Conservation (phyloP, 1,140 invertebrate genomes). For the Dysdera silvatica region DNA sequence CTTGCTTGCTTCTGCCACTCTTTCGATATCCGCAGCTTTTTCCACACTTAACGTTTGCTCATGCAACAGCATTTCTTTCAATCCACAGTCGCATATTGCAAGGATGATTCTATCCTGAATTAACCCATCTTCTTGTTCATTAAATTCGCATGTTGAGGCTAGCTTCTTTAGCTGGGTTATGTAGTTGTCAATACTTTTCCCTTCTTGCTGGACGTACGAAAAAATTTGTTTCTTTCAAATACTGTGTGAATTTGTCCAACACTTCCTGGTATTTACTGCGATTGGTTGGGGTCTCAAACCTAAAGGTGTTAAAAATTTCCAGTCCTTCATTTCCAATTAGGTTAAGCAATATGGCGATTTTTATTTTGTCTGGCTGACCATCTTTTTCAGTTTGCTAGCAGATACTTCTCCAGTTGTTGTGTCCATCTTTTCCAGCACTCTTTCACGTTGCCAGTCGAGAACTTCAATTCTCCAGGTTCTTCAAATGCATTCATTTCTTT, state of each 20-base stretch:
- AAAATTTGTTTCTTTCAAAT: slow-evolving; percentile 4
- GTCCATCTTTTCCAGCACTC: neutral
- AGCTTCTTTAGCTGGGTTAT: neutral
- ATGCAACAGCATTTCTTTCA: neutral
- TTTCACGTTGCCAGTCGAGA: neutral
- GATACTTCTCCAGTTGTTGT: neutral
- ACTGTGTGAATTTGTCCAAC: neutral
- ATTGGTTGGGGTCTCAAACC: neutral
- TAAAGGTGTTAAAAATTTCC: slow-evolving; percentile 3
- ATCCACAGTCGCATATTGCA: neutral
- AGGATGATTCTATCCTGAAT: neutral
- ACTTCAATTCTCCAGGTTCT: neutral
- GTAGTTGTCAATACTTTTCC: neutral
- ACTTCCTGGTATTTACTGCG: neutral
- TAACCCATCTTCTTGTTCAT: neutral
- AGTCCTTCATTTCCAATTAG: neutral
- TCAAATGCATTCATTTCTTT: neutral
- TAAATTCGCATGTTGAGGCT: slow-evolving; percentile 1
- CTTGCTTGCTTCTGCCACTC: neutral
- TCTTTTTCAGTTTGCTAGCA: neutral
- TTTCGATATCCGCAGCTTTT: neutral
- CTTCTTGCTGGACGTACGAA: slow-evolving; percentile 6
- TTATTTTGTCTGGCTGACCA: neutral
- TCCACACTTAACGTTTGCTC: neutral
- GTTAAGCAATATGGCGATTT: neutral